These are phyloP conservation scores for Beris morrisii DNA, from an alignment of 2,888 invertebrate species.

Conservation along the genomic window DNA sequence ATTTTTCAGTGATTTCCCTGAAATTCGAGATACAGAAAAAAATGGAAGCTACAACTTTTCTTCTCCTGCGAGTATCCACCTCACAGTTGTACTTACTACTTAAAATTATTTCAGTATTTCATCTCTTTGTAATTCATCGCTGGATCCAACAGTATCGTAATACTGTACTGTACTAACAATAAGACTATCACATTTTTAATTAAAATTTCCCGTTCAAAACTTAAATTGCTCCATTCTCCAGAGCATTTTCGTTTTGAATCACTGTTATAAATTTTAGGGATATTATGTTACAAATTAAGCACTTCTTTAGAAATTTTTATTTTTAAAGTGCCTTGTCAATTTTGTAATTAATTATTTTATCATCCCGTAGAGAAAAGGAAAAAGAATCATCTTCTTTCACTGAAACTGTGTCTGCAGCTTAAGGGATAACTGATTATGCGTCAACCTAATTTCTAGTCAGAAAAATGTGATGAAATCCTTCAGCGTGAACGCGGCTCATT, in stretches of 20 bases:
- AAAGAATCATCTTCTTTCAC: background rate
- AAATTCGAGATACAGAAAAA: too few species aligned
- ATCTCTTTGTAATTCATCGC: too few species aligned
- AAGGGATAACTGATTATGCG: constrained; percentile 23
- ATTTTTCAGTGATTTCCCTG: too few species aligned
- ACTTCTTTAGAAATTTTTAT: background rate
- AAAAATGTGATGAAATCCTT: background rate
- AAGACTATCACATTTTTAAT: too few species aligned
- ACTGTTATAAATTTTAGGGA: background rate
- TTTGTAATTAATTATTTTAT: constrained; percentile 24
- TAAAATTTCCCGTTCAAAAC: too few species aligned
- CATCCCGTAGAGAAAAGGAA: background rate
- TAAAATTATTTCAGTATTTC: too few species aligned
- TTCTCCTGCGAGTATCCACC: too few species aligned
- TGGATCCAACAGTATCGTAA: too few species aligned
- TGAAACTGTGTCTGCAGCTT: background rate
- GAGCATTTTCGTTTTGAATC: background rate
- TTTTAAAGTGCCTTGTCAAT: constrained; percentile 8
- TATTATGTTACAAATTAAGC: background rate
- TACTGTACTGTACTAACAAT: too few species aligned
- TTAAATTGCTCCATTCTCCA: background rate
- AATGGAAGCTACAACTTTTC: too few species aligned
- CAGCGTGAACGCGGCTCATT: constrained; percentile 5
- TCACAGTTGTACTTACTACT: too few species aligned
- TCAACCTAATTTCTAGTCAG: constrained; percentile 25